These are phyloP conservation scores for Gymnocephalus cernua DNA, from an alignment of 2,113 vertebrate species.

Conservation along the genomic window DNA sequence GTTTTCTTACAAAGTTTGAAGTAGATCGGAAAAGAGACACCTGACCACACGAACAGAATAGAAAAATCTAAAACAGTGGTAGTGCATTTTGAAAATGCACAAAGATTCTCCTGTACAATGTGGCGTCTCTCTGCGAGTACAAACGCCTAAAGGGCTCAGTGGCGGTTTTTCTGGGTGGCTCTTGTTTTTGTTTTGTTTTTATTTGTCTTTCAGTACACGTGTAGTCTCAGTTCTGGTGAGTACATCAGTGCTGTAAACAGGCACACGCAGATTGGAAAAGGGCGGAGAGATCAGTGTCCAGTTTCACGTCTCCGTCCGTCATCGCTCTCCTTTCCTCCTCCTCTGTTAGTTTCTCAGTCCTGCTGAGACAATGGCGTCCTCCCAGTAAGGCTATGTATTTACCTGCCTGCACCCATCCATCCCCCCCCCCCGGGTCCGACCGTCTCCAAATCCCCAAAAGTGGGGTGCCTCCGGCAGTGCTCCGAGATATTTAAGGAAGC, in stretches of 20 bases:
- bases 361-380: slow-evolving; percentile 93
- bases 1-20: slow-evolving; percentile 91
- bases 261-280: slow-evolving; percentile 93
- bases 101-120: slow-evolving; percentile 92
- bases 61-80: slow-evolving; percentile 97
- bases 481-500: slow-evolving; percentile 44
- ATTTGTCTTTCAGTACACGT: slow-evolving; percentile 64
- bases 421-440: neutral
- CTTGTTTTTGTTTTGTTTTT: neutral
- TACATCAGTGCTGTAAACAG: slow-evolving; percentile 97
- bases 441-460: slow-evolving; percentile 7
- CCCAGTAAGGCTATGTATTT: slow-evolving; percentile 75
- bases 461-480: slow-evolving; percentile 43
- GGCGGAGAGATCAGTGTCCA: slow-evolving; percentile 69
- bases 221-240: slow-evolving; percentile 34
- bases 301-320: slow-evolving; percentile 8
- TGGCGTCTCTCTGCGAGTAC: slow-evolving; percentile 92
- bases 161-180: slow-evolving; percentile 77
- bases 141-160: slow-evolving; percentile 97
- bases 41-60: slow-evolving; percentile 96
- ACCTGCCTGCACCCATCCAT: slow-evolving; percentile 30
- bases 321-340: slow-evolving; percentile 76
- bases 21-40: slow-evolving; percentile 89
- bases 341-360: slow-evolving; percentile 94
- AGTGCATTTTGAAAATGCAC: slow-evolving; percentile 98